A percentile compares a stretch with the other conserved stretches of the same genome.
phyloP scores from a whole-genome alignment of 2,797 vertebrate genomes.

The Epinephelus malabaricus region DNA sequence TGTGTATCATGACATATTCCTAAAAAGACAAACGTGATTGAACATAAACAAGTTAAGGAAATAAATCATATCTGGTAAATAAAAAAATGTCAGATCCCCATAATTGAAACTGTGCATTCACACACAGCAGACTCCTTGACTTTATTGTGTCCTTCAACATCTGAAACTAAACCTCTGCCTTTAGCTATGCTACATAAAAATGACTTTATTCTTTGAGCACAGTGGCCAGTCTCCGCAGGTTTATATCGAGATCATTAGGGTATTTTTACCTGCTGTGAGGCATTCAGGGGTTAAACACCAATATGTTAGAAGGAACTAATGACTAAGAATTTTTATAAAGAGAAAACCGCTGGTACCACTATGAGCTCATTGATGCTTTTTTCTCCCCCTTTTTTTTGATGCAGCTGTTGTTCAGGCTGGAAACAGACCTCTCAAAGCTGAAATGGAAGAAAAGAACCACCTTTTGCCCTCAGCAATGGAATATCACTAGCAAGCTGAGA shows the following conservation, averaged over 20 bases:
- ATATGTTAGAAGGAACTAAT: conserved; percentile 46
- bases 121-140: not conserved
- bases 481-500: conserved; percentile 58
- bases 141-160: not conserved
- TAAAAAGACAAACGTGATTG: not conserved
- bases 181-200: not conserved
- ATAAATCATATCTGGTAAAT: not conserved
- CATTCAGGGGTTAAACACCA: conserved; percentile 63
- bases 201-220: conserved; percentile 3
- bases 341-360: conserved; percentile 30
- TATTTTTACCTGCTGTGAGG: conserved; percentile 40
- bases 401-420: conserved; percentile 43
- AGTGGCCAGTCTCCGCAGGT: conserved; percentile 1
- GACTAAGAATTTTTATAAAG: conserved; percentile 37
- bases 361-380: conserved; percentile 27
- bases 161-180: conserved; percentile 4
- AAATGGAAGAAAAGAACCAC: conserved; percentile 55
- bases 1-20: not conserved
- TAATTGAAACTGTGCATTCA: not conserved
- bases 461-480: conserved; percentile 66
- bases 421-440: conserved; percentile 57
- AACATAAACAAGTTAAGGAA: not conserved
- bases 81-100: not conserved
- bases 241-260: conserved; percentile 20
- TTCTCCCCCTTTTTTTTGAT: conserved; percentile 6